These are phyloP conservation scores for Metalampra italica DNA, from an alignment of 2,888 invertebrate genomes.

Conservation along the genomic window DNA sequence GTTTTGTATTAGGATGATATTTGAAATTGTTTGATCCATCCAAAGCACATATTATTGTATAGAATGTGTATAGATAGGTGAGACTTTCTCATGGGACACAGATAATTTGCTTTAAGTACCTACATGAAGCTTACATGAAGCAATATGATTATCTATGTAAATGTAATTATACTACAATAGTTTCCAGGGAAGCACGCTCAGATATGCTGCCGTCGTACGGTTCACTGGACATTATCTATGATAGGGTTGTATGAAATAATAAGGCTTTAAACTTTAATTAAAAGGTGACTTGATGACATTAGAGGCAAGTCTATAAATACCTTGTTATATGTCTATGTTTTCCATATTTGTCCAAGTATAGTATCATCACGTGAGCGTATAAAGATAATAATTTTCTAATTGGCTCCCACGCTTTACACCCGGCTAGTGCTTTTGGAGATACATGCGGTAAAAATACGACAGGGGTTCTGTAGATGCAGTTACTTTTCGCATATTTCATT, in stretches of 20 bases:
- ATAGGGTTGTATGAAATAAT: slow-evolving; percentile 1
- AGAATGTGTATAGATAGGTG: too few species aligned
- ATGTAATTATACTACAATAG: slow-evolving; percentile 6
- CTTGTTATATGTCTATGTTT: slow-evolving; percentile 1
- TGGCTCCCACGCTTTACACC: too few species aligned
- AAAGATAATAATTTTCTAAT: background rate
- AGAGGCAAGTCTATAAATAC: slow-evolving; percentile 8
- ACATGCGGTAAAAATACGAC: too few species aligned
- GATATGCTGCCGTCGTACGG: slow-evolving; percentile 1
- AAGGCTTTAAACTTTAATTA: background rate
- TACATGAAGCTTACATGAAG: too few species aligned
- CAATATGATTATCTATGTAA: slow-evolving; percentile 10
- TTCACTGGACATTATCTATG: background rate
- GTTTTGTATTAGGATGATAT: too few species aligned
- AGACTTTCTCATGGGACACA: too few species aligned
- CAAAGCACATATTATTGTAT: too few species aligned
- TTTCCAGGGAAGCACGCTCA: slow-evolving; percentile 4
- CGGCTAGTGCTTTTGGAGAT: too few species aligned
- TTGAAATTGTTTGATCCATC: too few species aligned
- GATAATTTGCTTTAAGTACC: background rate
- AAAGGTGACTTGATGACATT: slow-evolving; percentile 12
- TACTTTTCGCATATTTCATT: too few species aligned
- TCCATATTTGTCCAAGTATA: slow-evolving; percentile 8
- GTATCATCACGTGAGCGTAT: slow-evolving; percentile 5
- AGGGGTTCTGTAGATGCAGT: too few species aligned